Conservation (phyloP, 2,888 invertebrate species). For the Sipunculus nudus region DNA sequence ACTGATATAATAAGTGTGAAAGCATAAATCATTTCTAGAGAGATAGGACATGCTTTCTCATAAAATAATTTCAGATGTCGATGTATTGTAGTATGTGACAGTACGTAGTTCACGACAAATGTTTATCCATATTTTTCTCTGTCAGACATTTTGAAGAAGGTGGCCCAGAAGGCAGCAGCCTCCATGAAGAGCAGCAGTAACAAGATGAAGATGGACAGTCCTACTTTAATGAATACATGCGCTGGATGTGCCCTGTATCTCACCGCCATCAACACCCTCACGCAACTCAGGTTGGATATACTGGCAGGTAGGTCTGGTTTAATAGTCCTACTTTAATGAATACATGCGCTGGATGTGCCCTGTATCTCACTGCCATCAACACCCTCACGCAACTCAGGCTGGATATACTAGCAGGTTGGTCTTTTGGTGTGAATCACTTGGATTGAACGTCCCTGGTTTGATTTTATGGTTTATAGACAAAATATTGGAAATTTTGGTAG, state of each 20-base stretch:
- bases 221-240: constrained; percentile 83
- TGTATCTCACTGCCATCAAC: constrained; percentile 90
- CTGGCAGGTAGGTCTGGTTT: constrained; percentile 79
- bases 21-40: too few relatives aligned
- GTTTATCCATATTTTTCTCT: too few relatives aligned
- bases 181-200: constrained; percentile 57
- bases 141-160: constrained; percentile 65
- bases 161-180: constrained; percentile 60
- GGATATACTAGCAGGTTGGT: constrained; percentile 87
- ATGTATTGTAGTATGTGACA: too few relatives aligned
- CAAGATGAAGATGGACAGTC: constrained; percentile 80
- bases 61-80: too few relatives aligned
- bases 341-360: constrained; percentile 86
- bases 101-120: too few relatives aligned
- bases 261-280: constrained; percentile 86
- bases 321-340: constrained; percentile 84
- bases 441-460: background rate
- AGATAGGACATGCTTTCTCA: too few relatives aligned
- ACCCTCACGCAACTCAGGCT: constrained; percentile 90
- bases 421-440: background rate
- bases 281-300: constrained; percentile 90
- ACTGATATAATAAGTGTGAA: too few relatives aligned
- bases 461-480: background rate
- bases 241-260: constrained; percentile 92
- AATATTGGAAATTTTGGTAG: too few relatives aligned